A percentile compares a stretch with the other conserved stretches of the same genome.
Evolutionary conservation across 2,888 invertebrate species (phyloP).

Genomic region (Cosmopolites sordidus): DNA sequence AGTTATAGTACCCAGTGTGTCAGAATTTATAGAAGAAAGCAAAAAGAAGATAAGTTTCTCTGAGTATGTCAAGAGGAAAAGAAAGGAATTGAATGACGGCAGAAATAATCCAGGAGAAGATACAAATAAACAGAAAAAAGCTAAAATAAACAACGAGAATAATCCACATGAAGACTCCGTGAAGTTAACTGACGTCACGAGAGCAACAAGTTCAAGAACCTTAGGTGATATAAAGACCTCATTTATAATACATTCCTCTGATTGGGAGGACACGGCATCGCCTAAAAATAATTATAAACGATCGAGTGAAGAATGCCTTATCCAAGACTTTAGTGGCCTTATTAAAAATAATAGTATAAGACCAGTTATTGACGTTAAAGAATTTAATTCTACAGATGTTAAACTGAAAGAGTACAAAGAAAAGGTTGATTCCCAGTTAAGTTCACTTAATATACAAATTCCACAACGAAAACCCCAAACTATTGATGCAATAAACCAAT

Average conservation of each 20-base stretch:
- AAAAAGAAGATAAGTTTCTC: constrained; percentile 35
- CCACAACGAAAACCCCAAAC: constrained; percentile 30
- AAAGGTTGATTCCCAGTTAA: constrained; percentile 39
- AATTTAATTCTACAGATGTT: constrained; percentile 30
- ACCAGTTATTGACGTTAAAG: constrained; percentile 34
- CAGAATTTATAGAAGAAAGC: constrained; percentile 26
- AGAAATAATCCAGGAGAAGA: background rate
- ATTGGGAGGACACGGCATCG: constrained; percentile 37
- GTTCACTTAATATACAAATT: constrained; percentile 38
- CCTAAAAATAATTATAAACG: constrained; percentile 24
- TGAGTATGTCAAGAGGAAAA: constrained; percentile 37
- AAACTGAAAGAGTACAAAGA: constrained; percentile 38
- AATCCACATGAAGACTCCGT: too few relatives aligned
- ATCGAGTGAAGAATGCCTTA: constrained; percentile 24
- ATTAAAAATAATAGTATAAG: constrained; percentile 28
- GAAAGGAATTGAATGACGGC: constrained; percentile 26
- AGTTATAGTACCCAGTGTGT: constrained; percentile 26
- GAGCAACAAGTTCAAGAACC: constrained; percentile 2
- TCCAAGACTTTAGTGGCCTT: constrained; percentile 31
- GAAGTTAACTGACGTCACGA: too few relatives aligned
- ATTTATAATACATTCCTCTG: constrained; percentile 24
- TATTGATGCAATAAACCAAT: background rate
- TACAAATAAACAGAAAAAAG: constrained; percentile 20
- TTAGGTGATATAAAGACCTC: constrained; percentile 17
- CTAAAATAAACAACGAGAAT: constrained; percentile 2